Base-by-base conservation (phyloP, 1,140 invertebrate species). In the Charaxes varanes region DNA sequence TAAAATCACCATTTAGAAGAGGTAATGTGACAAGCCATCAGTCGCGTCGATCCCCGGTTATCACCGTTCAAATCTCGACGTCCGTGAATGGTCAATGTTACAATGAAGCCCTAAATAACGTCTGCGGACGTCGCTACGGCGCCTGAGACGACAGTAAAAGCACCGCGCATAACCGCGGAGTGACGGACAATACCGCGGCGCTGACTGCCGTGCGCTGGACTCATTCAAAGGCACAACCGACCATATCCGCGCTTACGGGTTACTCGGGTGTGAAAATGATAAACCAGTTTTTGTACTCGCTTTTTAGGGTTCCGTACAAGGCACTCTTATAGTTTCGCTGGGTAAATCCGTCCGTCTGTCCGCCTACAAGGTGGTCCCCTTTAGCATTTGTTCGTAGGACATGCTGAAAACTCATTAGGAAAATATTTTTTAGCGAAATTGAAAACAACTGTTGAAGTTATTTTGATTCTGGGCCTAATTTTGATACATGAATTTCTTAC, bases 51-150 rank as follows among this genome's bases (percentile, higher is more conserved):
- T 62, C 57, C 48, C 18, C 21, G 38, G 47, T 64, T 76, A 76
- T 76, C 71, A 55, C 42, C 31, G 46, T 62, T 73, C 58, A 63
- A 69, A 76, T 73, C 67, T 62, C 51, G 59, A 62, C 48, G 48
- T 53, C 43, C 55, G 34, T 61, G 66, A 66, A 63, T 57, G 69
- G 59, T 53, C 56, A 65, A 66, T 71, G 66, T 66, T 62, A 77
- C 76, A 80, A 80, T 80, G 66, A 76, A 59, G 71, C 69, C 45
- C 51, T 80, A 80, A 80, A 80, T 80, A 77, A 80, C 69, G 45
- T 60, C 38, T 26, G 43, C 13, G 60, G 66, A 67, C 59, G 69
- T 72, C 66, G 50, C 59, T 34, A 44, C 57, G 72, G 71, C 76
- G 71, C 76, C 73, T 69, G 49, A 63, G 61, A 53, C 34, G 72